These are phyloP conservation scores for Oncorhynchus clarkii DNA, from an alignment of 2,113 vertebrate species.

Conservation along the genomic window DNA sequence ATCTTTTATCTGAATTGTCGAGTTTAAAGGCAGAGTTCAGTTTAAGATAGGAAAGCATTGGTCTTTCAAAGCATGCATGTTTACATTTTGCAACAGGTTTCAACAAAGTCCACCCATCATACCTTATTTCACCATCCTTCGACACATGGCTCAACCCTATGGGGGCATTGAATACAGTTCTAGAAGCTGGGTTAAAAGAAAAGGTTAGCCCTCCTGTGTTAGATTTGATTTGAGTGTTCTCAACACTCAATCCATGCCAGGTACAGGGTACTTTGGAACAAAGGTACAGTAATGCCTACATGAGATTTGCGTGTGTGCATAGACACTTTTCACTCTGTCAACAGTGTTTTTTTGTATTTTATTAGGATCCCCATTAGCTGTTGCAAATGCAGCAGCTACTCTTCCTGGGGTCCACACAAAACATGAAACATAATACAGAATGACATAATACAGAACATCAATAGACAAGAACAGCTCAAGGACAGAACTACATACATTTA, in stretches of 20 bases:
- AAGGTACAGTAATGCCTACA: neutral
- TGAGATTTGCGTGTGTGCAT: conserved; percentile 1
- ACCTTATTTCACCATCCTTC: neutral
- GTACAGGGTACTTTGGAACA: conserved; percentile 7
- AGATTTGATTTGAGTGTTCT: neutral
- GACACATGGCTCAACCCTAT: neutral
- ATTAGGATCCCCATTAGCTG: too few species aligned
- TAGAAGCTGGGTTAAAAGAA: neutral
- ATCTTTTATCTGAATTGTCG: neutral
- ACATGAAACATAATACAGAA: too few species aligned
- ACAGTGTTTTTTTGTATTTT: neutral
- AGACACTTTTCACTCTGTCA: conserved; percentile 16
- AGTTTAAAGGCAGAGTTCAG: neutral
- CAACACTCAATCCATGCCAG: neutral
- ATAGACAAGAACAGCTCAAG: too few species aligned
- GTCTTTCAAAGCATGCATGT: neutral
- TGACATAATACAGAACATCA: too few species aligned
- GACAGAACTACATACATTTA: too few species aligned
- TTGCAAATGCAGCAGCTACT: too few species aligned
- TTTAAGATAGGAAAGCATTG: neutral
- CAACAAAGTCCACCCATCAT: conserved; percentile 5
- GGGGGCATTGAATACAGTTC: neutral
- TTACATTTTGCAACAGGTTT: conserved; percentile 7
- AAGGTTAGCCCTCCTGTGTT: neutral
- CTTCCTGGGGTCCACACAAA: too few species aligned